Base-by-base conservation (phyloP, 2,113 vertebrate genomes). In the Rhea pennata region DNA sequence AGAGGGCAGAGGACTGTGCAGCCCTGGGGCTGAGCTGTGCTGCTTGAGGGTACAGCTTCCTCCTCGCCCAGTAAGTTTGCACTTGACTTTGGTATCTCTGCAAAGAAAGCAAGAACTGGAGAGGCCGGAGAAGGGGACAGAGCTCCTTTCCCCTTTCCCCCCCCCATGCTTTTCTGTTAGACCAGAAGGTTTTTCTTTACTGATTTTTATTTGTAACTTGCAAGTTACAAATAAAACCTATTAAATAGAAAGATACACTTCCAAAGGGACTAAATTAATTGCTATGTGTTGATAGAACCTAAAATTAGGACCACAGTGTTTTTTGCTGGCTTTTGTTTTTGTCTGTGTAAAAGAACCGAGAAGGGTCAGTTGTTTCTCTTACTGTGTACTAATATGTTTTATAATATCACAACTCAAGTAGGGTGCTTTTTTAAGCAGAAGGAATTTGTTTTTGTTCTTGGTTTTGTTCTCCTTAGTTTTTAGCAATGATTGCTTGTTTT, bases 401-500 rank as follows among this genome's bases (percentile, higher is more conserved):
- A 22, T 12, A 42, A 40, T 4, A 2, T 1, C 56, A 15, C 15
- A 27, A 65, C 80, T 86, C 46, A 54, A 29, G 36, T 44, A 36
- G 36, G 36, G 36, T 46, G 54, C 23, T 59, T 29, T 73, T 31
- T 62, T 16, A 70, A 83, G 59, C 89, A 62, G 74, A 75, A 87
- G 31, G 58, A 79, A 82, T 29, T 65, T 27, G 15, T 89, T 92
- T 48, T 78, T n/a, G n/a, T n/a, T n/a, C 48, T 14, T 56, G 42
- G 59, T 53, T 29, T 80, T 15, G 2, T 61, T 76, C 29, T 77
- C 36, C 2, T 71, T 4, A 0, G 36, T 87, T 15, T 73, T 31
- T 23, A 33, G 29, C n/a, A 29, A 0, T 3, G 48, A 7, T 4
- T 16, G 44, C 29, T 80, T 26, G 15, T 31, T 56, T 2, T 26